Percentiles rank a stretch among this genome's conserved stretches.
Conservation (phyloP, 2,797 vertebrate genomes). For the Parambassis ranga region DNA sequence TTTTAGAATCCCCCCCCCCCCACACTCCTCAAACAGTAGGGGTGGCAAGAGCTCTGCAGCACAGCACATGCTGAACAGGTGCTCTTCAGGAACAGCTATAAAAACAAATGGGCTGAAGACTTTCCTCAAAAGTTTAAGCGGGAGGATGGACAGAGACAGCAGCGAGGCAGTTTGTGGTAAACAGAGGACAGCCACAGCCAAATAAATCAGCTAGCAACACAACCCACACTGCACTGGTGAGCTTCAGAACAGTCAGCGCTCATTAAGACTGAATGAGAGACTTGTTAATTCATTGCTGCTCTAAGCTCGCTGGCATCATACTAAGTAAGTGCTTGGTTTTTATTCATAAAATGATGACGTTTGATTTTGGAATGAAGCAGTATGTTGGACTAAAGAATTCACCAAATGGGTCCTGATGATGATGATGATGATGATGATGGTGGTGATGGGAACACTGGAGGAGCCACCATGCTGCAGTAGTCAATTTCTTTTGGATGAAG, state of each 20-base stretch:
- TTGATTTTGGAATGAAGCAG: too few species aligned
- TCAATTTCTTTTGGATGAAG: too few species aligned
- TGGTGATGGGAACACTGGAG: too few species aligned
- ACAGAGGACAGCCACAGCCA: background rate
- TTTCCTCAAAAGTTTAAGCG: slow-evolving; percentile 18
- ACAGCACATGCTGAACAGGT: slow-evolving; percentile 69
- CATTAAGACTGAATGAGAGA: background rate
- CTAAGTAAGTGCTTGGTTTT: too few species aligned
- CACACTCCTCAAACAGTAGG: slow-evolving; percentile 53
- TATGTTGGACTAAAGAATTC: too few species aligned
- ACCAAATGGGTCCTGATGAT: too few species aligned
- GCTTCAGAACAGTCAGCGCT: background rate
- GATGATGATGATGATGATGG: too few species aligned
- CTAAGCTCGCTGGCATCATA: background rate
- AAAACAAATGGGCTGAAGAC: slow-evolving; percentile 19
- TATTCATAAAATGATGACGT: too few species aligned
- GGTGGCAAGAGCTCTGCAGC: slow-evolving; percentile 54
- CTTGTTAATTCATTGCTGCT: background rate
- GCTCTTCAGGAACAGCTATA: slow-evolving; percentile 37
- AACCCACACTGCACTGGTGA: too few species aligned
- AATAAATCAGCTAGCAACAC: background rate
- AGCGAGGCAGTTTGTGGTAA: background rate
- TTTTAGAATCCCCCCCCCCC: slow-evolving; percentile 65
- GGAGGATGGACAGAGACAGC: background rate
- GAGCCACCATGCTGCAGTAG: too few species aligned